Conservation (phyloP, 2,797 vertebrate genomes). For the Pseudopleuronectes americanus region DNA sequence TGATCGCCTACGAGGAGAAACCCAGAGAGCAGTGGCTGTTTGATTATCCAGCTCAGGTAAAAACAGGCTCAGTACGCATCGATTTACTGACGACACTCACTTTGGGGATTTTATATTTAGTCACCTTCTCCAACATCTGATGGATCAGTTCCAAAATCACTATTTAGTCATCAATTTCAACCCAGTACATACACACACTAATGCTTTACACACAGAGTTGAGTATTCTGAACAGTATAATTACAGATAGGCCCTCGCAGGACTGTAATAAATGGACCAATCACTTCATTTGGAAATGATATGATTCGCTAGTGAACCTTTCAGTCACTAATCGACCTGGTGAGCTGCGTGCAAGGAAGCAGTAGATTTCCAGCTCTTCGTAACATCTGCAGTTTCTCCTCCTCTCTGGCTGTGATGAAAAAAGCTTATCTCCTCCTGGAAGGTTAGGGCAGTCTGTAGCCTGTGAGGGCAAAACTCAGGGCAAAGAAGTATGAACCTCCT, state of each 20-base stretch:
- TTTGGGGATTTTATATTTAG: slow-evolving; percentile 1
- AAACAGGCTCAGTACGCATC: slow-evolving; percentile 9
- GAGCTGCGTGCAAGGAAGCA: too few species aligned
- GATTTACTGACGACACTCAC: slow-evolving; percentile 14
- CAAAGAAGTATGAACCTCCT: too few species aligned
- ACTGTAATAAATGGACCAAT: too few species aligned
- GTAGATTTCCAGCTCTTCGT: too few species aligned
- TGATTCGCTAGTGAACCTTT: too few species aligned
- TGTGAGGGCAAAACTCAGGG: too few species aligned
- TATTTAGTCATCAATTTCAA: neutral
- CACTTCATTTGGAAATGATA: too few species aligned
- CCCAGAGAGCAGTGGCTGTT: slow-evolving; percentile 96
- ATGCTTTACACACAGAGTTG: neutral
- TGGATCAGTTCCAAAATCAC: slow-evolving; percentile 13
- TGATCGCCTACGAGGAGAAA: slow-evolving; percentile 91
- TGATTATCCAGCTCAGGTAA: slow-evolving; percentile 97
- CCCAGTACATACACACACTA: slow-evolving; percentile 7
- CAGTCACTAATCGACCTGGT: too few species aligned
- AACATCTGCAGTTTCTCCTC: too few species aligned
- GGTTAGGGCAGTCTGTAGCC: too few species aligned
- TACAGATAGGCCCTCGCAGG: slow-evolving; percentile 2
- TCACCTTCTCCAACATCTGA: slow-evolving; percentile 12
- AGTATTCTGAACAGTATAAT: slow-evolving; percentile 5
- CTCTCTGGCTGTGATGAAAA: too few species aligned
- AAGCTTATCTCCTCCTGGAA: too few species aligned